These are phyloP conservation scores for Intellagama lesueurii DNA, from an alignment of 2,797 vertebrate species.

Conservation along the genomic window DNA sequence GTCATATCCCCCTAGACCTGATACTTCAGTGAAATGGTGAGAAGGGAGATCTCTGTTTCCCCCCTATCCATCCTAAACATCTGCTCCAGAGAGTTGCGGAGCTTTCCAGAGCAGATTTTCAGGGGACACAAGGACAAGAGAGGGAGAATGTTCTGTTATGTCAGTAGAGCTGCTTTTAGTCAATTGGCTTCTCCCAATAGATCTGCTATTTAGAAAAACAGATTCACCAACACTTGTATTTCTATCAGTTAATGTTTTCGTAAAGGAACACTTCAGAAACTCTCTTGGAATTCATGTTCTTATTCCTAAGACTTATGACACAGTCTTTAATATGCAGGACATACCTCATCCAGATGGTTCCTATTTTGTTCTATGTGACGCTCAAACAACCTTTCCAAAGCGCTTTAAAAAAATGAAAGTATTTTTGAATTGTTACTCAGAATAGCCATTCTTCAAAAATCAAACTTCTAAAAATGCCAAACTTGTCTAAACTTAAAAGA, in stretches of 20 bases:
- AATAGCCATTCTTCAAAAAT: background rate
- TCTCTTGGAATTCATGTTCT: background rate
- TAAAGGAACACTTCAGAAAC: background rate
- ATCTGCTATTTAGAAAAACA: background rate
- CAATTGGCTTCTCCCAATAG: background rate
- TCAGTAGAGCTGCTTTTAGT: background rate
- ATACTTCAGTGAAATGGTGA: no score
- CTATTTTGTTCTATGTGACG: constrained; percentile 89
- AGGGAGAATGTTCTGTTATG: background rate
- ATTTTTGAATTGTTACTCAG: background rate
- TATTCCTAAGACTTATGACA: background rate
- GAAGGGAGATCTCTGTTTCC: no score
- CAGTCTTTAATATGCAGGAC: constrained; percentile 48
- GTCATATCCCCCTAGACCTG: no score
- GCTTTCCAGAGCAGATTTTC: background rate
- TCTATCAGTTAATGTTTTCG: background rate
- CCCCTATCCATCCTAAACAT: background rate
- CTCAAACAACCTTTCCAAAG: constrained; percentile 87
- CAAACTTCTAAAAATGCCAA: background rate
- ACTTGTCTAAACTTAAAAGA: background rate
- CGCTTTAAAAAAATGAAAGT: constrained; percentile 71
- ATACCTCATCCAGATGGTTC: constrained; percentile 87
- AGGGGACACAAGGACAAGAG: background rate
- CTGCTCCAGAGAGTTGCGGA: background rate
- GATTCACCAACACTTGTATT: background rate